A percentile compares a stretch with the other conserved stretches of the same genome.
Conservation (phyloP, 2,113 vertebrate species). For the Solea solea region DNA sequence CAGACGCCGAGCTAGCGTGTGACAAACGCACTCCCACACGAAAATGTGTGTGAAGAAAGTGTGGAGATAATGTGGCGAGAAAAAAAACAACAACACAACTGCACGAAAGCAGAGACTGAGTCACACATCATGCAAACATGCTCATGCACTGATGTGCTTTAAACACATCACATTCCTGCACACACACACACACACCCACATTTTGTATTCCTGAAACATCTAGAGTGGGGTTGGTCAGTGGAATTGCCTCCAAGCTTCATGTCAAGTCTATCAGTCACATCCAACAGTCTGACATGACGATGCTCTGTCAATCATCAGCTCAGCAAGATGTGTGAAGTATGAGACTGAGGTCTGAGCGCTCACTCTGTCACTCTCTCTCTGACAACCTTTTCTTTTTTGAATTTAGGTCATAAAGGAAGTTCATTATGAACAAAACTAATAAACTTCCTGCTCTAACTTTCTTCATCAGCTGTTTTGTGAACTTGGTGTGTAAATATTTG, state of each 20-base stretch:
- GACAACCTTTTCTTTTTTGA: neutral
- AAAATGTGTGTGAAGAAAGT: conserved; percentile 18
- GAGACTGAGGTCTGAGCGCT: neutral
- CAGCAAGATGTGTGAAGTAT: neutral
- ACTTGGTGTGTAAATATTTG: no score
- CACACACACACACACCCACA: neutral
- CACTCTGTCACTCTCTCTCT: neutral
- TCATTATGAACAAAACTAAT: neutral
- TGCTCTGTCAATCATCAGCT: neutral
- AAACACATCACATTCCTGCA: conserved; percentile 5
- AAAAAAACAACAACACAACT: neutral
- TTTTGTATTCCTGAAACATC: neutral
- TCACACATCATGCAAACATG: conserved; percentile 24
- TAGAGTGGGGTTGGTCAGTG: neutral
- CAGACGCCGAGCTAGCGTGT: conserved; percentile 71
- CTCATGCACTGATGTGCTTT: neutral
- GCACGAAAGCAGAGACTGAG: conserved; percentile 40
- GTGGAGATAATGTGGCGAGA: conserved; percentile 9
- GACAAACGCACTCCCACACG: conserved; percentile 64
- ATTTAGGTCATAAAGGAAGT: neutral
- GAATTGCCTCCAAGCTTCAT: conserved; percentile 9
- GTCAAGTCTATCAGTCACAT: conserved; percentile 13
- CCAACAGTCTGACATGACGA: neutral
- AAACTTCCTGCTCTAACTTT: no score
- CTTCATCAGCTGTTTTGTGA: no score